Conservation (phyloP, 2,888 invertebrate genomes). For the Terebella lapidaria region DNA sequence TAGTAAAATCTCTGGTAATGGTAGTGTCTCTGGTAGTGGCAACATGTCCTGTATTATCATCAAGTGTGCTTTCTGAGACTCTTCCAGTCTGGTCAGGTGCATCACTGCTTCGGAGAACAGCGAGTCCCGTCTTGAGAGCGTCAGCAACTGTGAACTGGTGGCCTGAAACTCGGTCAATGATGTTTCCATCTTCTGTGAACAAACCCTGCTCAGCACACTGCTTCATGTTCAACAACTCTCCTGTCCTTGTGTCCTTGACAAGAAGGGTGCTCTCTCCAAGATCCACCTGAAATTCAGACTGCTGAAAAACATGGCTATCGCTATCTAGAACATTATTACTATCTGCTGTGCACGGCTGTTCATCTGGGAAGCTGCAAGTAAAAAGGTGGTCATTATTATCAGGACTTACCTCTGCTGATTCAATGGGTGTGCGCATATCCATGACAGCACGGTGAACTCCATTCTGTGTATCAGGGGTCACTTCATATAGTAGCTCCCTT, state of each 20-base stretch:
- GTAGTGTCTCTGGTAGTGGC: too few relatives aligned
- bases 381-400: too few relatives aligned
- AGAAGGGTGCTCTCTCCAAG: neutral
- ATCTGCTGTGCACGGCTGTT: too few relatives aligned
- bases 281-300: neutral
- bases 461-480: neutral
- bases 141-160: conserved; percentile 73
- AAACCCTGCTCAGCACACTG: conserved; percentile 9
- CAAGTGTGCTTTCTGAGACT: neutral
- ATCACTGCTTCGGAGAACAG: neutral
- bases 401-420: too few relatives aligned
- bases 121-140: conserved; percentile 68
- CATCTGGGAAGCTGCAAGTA: too few relatives aligned
- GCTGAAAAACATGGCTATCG: neutral
- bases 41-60: too few relatives aligned
- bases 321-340: neutral
- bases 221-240: neutral
- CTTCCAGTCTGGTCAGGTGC: neutral
- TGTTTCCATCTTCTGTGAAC: conserved; percentile 1
- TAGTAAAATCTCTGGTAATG: neutral
- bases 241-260: conserved; percentile 6
- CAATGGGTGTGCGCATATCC: too few relatives aligned
- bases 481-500: neutral
- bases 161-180: conserved; percentile 71
- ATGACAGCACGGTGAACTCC: too few relatives aligned